A percentile compares a stretch with the other conserved stretches of the same genome.
Evolutionary conservation across 2,888 invertebrate species (phyloP).

Genomic region (Tillus elongatus): DNA sequence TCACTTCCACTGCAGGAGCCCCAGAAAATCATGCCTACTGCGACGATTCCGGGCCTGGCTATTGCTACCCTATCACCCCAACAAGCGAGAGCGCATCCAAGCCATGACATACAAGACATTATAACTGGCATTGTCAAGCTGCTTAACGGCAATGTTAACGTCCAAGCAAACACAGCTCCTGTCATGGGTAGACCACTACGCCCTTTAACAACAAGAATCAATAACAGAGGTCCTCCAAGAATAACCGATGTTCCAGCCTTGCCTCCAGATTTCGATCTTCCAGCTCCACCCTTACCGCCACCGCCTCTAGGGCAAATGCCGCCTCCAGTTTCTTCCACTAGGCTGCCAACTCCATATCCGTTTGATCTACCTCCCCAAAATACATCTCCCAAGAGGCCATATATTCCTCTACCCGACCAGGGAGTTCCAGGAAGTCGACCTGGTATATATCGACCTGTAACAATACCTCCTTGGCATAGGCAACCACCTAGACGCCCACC

Average conservation of each 20-base stretch:
- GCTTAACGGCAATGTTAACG: conserved; percentile 80
- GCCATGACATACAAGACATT: conserved; percentile 75
- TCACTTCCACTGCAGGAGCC: conserved; percentile 59
- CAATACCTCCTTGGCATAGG: conserved; percentile 55
- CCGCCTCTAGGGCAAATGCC: conserved; percentile 43
- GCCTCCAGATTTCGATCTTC: conserved; percentile 57
- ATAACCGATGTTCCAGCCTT: conserved; percentile 68
- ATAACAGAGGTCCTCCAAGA: conserved; percentile 82
- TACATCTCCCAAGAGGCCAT: conserved; percentile 49
- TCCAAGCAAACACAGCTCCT: conserved; percentile 64
- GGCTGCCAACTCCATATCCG: conserved; percentile 61
- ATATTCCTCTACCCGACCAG: conserved; percentile 59
- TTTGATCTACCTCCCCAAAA: conserved; percentile 61
- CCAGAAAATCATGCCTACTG: conserved; percentile 45
- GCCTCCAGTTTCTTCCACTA: conserved; percentile 44
- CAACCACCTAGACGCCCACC: conserved; percentile 42
- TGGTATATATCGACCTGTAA: conserved; percentile 42
- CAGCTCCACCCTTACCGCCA: conserved; percentile 43
- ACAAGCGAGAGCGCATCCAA: conserved; percentile 45
- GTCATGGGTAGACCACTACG: conserved; percentile 52
- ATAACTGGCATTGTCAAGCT: conserved; percentile 83
- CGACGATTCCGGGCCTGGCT: conserved; percentile 42
- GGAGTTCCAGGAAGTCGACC: conserved; percentile 57
- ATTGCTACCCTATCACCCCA: conserved; percentile 48
- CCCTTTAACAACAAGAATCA: conserved; percentile 69